Evolutionary conservation across 2,113 vertebrate genomes (phyloP), one percentile per base, ranked within the genome.

Genomic region (Haemorhous mexicanus): DNA sequence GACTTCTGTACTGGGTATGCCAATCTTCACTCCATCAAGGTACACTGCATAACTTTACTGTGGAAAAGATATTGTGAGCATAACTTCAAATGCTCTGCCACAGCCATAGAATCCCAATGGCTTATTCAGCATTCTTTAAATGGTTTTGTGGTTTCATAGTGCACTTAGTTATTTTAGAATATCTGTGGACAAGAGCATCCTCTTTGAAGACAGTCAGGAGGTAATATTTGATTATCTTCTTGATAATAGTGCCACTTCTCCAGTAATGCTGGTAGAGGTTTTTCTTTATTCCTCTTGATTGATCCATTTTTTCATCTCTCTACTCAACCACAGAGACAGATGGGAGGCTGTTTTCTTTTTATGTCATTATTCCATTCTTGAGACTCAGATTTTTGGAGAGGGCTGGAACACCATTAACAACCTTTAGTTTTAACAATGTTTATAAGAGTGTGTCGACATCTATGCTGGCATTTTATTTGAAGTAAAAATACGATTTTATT

Each of bases 151-250:
- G 44, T 82, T 76, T 89, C 43, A 52, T 72, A 73, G 49, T 61
- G 75, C 66, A 72, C 37, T 93, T 73, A 64, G 77, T 93, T 93
- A 66, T 87, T 95, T 43, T 72, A 61, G 76, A 87, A 90, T 75
- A 56, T 50, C 83, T 87, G 79, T 4, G 19, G 82, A 91, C 72
- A 88, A 85, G 67, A 91, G 26, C 12, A 52, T 53, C 22, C 19
- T 73, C 62, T 79, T 63, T 85, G 52, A 92, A 89, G 78, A 41
- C 28, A 62, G 44, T 52, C 68, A 75, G 44, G 94, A 85, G 24
- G 44, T 30, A 89, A 82, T 79, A 93, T 53, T 88, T 8, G 20
- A 85, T 95, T 93, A 76, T 56, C 47, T 78, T 69, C 58, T 79
- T 1, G 1, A 83, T 94, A 85, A 64, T 49, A 85, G 62, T 72